Evolutionary conservation across 1,140 invertebrate species (phyloP).

Genomic region (Cyclargus thomasi): DNA sequence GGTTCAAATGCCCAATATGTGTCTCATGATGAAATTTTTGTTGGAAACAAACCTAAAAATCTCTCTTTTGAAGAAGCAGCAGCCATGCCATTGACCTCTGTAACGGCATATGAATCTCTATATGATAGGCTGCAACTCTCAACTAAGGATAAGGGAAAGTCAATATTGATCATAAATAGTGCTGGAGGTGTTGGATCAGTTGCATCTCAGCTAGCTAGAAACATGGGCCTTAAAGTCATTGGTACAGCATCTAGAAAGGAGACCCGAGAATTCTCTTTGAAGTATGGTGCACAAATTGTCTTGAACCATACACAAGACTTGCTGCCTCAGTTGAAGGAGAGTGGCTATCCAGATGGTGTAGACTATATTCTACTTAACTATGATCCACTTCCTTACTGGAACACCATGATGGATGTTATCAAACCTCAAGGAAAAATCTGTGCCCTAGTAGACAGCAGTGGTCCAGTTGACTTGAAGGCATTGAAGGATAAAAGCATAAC

Average conservation of each 20-base stretch:
- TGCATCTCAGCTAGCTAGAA: slow-evolving; percentile 52
- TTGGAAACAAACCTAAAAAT: slow-evolving; percentile 54
- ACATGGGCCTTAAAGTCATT: slow-evolving; percentile 53
- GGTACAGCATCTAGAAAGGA: slow-evolving; percentile 58
- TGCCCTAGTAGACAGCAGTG: slow-evolving; percentile 55
- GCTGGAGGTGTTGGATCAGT: slow-evolving; percentile 62
- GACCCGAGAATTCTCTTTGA: slow-evolving; percentile 41
- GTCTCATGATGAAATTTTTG: slow-evolving; percentile 48
- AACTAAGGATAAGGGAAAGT: slow-evolving; percentile 55
- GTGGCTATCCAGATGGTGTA: slow-evolving; percentile 44
- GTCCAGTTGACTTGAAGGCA: slow-evolving; percentile 46
- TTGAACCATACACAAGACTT: slow-evolving; percentile 55
- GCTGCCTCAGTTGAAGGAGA: slow-evolving; percentile 43
- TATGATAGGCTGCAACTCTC: slow-evolving; percentile 46
- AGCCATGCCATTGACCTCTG: slow-evolving; percentile 53
- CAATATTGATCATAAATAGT: slow-evolving; percentile 59
- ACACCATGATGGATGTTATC: slow-evolving; percentile 51
- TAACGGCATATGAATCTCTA: slow-evolving; percentile 56
- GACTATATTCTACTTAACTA: slow-evolving; percentile 61
- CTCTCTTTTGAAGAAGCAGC: slow-evolving; percentile 62
- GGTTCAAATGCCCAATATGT: slow-evolving; percentile 61
- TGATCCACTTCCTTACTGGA: slow-evolving; percentile 62
- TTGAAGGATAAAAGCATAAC: slow-evolving; percentile 64
- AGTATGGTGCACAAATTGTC: slow-evolving; percentile 47
- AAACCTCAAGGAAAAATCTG: slow-evolving; percentile 64